phyloP scores from a whole-genome alignment of 2,888 invertebrate species.

The Busseola fusca region DNA sequence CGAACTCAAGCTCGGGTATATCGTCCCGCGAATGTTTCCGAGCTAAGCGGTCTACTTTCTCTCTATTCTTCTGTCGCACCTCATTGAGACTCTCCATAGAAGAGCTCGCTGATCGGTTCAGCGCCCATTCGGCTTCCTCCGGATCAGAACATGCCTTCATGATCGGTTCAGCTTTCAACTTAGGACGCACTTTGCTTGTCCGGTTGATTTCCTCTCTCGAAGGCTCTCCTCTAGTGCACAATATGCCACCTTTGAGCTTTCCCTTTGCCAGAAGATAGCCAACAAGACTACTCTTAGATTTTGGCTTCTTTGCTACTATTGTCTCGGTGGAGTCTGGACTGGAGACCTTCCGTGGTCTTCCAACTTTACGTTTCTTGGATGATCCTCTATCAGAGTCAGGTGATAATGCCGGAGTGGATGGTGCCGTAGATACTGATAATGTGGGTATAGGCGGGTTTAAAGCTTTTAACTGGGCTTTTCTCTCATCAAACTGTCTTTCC shows the following conservation, averaged over 20 bases:
- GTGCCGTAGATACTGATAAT: conserved; percentile 81
- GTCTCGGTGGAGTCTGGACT: conserved; percentile 92
- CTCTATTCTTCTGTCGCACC: conserved; percentile 85
- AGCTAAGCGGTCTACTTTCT: conserved; percentile 84
- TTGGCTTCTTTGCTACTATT: conserved; percentile 94
- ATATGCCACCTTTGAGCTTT: conserved; percentile 87
- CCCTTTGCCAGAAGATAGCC: conserved; percentile 91
- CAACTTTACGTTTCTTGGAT: conserved; percentile 94
- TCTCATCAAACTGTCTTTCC: conserved; percentile 94
- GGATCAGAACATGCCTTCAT: conserved; percentile 90
- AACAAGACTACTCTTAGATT: conserved; percentile 91
- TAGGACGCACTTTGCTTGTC: conserved; percentile 91
- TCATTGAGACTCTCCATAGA: conserved; percentile 88
- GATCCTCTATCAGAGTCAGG: conserved; percentile 87
- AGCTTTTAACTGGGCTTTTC: conserved; percentile 94
- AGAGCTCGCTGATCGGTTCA: conserved; percentile 86
- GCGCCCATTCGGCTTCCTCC: conserved; percentile 83
- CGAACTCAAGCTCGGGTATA: conserved; percentile 82
- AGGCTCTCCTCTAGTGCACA: conserved; percentile 87
- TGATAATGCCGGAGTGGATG: conserved; percentile 83
- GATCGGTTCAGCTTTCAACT: conserved; percentile 92
- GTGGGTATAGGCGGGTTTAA: conserved; percentile 89
- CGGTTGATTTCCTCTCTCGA: conserved; percentile 84
- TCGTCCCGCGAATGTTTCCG: conserved; percentile 86
- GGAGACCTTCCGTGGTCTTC: conserved; percentile 93